Conservation (phyloP, 2,113 vertebrate genomes). For the Sigmodon hispidus region DNA sequence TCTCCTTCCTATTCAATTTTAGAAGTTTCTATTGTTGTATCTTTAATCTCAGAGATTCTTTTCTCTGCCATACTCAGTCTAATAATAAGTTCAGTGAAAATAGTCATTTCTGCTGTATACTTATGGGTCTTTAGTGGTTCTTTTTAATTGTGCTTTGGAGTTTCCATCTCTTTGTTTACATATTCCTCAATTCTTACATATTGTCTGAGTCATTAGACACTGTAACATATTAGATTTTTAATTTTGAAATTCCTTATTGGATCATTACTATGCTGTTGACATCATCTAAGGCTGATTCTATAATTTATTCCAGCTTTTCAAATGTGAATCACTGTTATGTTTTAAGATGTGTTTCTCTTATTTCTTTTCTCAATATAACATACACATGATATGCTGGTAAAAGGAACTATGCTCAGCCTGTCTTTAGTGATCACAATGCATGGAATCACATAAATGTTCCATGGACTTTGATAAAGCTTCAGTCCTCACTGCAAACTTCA, state of each 20-base stretch:
- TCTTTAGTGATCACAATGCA: not conserved
- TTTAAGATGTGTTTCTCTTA: not conserved
- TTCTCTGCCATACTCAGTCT: not conserved
- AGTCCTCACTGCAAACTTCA: not conserved
- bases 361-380: not conserved
- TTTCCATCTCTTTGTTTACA: not conserved
- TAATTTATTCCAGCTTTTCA: not conserved
- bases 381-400: not conserved
- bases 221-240: not conserved
- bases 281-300: not conserved
- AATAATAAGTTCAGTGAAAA: constrained; percentile 12
- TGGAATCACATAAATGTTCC: not conserved
- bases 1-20: not conserved
- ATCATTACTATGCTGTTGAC: not conserved
- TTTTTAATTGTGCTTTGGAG: not conserved
- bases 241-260: not conserved
- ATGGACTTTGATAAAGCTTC: not conserved
- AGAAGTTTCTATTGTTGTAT: constrained; percentile 3
- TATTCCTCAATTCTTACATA: not conserved
- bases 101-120: not conserved
- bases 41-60: constrained; percentile 2
- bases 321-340: not conserved
- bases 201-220: not conserved
- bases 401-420: not conserved
- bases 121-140: not conserved